Percentiles rank a stretch among this genome's conserved stretches.
phyloP scores from a whole-genome alignment of 2,797 vertebrate species.

The Crossoptilon crossoptilon region DNA sequence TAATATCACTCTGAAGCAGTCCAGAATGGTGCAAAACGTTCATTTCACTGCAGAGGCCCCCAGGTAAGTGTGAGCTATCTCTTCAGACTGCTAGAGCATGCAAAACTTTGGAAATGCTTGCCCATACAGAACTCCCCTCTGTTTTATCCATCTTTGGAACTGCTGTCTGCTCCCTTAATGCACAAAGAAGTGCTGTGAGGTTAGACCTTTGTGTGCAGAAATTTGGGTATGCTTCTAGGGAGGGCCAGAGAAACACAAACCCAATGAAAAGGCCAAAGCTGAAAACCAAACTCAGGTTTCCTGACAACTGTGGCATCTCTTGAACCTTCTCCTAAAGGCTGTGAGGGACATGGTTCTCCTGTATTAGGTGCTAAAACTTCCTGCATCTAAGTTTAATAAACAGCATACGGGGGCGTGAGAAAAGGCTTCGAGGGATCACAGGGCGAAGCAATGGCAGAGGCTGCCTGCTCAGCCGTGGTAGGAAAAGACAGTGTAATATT shows the following conservation, averaged over 20 bases:
- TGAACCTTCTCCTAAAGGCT: not conserved
- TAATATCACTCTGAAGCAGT: conserved; percentile 40
- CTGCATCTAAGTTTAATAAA: not conserved
- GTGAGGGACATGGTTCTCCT: not conserved
- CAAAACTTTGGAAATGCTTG: not conserved
- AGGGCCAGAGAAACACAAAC: not conserved
- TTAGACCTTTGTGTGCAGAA: not conserved
- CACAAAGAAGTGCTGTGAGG: not conserved
- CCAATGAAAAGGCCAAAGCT: not conserved
- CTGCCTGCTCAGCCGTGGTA: conserved; percentile 58
- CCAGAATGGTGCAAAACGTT: conserved; percentile 11
- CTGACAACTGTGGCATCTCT: not conserved
- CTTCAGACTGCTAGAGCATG: conserved; percentile 5
- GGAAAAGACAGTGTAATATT: conserved; percentile 31
- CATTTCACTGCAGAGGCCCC: not conserved
- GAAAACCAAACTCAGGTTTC: not conserved
- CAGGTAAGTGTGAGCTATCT: not conserved
- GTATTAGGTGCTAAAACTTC: not conserved
- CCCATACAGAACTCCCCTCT: not conserved
- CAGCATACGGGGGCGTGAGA: not conserved
- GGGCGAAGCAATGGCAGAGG: not conserved
- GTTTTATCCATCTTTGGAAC: not conserved
- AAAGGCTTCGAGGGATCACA: not conserved
- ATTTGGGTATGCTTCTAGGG: not conserved
- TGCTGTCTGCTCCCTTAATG: not conserved